phyloP scores from a whole-genome alignment of 1,140 invertebrate species.

The Drosophila burlai region DNA sequence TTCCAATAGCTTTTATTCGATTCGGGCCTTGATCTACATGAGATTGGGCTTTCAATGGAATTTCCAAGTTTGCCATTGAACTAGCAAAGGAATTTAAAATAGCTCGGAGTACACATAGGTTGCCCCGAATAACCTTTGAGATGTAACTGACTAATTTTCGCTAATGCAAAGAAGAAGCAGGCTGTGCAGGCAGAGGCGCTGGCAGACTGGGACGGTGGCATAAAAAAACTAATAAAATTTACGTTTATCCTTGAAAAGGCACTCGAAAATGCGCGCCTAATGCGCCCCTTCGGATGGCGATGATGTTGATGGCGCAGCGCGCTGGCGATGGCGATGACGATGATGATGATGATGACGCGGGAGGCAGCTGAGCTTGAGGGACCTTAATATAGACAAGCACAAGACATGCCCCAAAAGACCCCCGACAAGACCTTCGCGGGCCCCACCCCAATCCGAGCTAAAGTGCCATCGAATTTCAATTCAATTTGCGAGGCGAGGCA shows the following conservation, averaged over 20 bases:
- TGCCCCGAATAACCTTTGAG: conserved; percentile 67
- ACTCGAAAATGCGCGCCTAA: conserved; percentile 81
- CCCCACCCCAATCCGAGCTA: conserved; percentile 44
- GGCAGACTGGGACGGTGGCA: conserved; percentile 8
- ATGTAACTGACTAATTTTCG: conserved; percentile 77
- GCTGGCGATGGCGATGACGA: conserved; percentile 39
- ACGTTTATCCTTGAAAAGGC: conserved; percentile 81
- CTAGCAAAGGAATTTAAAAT: conserved; percentile 22
- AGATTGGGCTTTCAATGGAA: conserved; percentile 5
- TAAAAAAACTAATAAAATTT: conserved; percentile 82
- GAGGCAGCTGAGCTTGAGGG: conserved; percentile 60
- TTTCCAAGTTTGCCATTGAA: conserved; percentile 20
- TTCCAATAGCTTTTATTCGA: conserved; percentile 9
- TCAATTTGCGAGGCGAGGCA: conserved; percentile 76
- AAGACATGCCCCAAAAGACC: conserved; percentile 52
- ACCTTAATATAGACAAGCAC: conserved; percentile 78
- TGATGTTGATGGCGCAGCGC: conserved; percentile 47
- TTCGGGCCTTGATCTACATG: conserved; percentile 11
- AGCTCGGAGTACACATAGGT: conserved; percentile 21
- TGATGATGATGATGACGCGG: conserved; percentile 43
- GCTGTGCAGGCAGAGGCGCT: conserved; percentile 3
- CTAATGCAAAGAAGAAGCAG: conserved; percentile 72
- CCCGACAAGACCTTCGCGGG: conserved; percentile 24
- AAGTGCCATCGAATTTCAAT: conserved; percentile 84
- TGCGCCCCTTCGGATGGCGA: conserved; percentile 58